Evolutionary conservation across 2,888 invertebrate species (phyloP).

Genomic region (Chaitophorus viminalis): DNA sequence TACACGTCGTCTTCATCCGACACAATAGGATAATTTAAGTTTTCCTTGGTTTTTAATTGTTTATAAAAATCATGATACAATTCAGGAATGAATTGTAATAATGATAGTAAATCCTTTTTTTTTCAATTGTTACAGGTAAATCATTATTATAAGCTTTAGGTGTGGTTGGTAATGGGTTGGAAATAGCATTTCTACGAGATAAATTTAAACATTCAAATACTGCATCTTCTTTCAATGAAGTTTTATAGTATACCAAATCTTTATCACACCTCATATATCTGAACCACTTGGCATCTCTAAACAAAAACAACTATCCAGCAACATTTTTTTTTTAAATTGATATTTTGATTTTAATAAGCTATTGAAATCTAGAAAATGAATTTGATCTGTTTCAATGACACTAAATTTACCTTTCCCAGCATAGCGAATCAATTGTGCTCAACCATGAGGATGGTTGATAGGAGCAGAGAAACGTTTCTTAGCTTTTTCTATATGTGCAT

Average conservation of each 20-base stretch:
- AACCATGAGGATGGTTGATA: neutral
- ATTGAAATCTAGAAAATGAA: neutral
- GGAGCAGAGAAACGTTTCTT: neutral
- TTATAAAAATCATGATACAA: neutral
- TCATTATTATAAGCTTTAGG: neutral
- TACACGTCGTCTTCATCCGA: neutral
- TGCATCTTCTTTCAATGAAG: neutral
- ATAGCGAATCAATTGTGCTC: neutral
- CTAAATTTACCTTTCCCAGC: neutral
- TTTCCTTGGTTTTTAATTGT: neutral
- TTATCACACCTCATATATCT: neutral
- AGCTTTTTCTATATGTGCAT: neutral
- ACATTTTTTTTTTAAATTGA: slow-evolving; percentile 4
- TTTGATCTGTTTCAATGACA: neutral
- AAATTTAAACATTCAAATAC: neutral
- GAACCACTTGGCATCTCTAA: neutral
- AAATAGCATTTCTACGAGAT: neutral
- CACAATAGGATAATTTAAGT: neutral
- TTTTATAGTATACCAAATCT: neutral
- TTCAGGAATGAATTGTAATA: neutral
- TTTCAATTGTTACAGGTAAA: neutral
- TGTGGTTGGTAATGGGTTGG: neutral
- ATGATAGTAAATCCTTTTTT: neutral
- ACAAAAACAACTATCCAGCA: neutral
- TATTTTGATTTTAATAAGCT: neutral